phyloP scores from a whole-genome alignment of 2,113 vertebrate species.

The Tilapia sparmanii region DNA sequence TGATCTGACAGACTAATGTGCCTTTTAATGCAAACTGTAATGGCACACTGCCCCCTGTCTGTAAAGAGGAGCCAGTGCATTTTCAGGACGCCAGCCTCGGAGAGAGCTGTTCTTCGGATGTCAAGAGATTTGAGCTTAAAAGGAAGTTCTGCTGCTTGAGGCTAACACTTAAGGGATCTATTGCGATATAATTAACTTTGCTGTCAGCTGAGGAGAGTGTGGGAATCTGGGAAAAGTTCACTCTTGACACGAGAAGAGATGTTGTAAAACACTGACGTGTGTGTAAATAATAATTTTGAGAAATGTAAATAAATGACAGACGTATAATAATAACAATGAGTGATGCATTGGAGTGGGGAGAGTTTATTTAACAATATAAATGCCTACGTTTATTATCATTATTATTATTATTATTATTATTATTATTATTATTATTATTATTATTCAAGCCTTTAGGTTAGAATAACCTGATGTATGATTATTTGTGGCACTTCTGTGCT shows the following conservation, averaged over 20 bases:
- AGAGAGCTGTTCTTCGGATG: neutral
- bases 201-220: neutral
- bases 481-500: neutral
- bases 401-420: neutral
- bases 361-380: neutral
- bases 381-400: neutral
- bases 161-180: neutral
- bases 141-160: neutral
- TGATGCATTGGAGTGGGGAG: neutral
- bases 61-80: constrained; percentile 2
- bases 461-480: neutral
- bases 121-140: neutral
- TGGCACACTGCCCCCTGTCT: constrained; percentile 44
- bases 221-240: neutral
- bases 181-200: neutral
- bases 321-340: neutral
- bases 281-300: constrained; percentile 22
- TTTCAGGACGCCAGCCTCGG: neutral
- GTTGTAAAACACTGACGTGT: neutral
- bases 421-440: neutral
- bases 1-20: neutral
- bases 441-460: neutral
- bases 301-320: constrained; percentile 14
- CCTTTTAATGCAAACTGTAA: constrained; percentile 21
- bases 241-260: neutral